Conservation (phyloP, 2,888 invertebrate genomes). For the Drosophila rubida region DNA sequence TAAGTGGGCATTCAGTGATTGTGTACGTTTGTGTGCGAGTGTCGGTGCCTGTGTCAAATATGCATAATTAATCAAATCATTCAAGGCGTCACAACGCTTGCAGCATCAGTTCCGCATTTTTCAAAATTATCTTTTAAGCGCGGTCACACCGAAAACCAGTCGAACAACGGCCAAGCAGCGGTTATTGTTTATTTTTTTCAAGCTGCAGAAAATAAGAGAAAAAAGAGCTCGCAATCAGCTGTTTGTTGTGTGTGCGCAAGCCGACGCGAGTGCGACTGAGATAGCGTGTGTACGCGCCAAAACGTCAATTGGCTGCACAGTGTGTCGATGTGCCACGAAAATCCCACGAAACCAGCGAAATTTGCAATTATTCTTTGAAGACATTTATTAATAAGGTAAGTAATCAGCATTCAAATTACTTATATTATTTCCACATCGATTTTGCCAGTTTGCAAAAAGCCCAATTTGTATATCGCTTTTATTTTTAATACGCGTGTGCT, state of each 20-base stretch:
- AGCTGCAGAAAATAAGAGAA: conserved; percentile 40
- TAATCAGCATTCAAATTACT: conserved; percentile 29
- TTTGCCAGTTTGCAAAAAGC: conserved; percentile 22
- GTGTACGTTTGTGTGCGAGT: conserved; percentile 13
- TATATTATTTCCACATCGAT: background rate
- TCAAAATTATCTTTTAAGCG: conserved; percentile 40
- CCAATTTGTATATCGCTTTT: conserved; percentile 40
- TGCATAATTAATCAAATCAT: conserved; percentile 58
- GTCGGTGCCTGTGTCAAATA: conserved; percentile 18
- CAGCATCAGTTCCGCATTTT: conserved; percentile 52
- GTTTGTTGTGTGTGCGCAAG: conserved; percentile 43
- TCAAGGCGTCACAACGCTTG: conserved; percentile 36
- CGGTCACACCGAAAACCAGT: conserved; percentile 42
- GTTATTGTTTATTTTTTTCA: conserved; percentile 54
- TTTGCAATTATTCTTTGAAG: conserved; percentile 5
- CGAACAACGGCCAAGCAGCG: conserved; percentile 20
- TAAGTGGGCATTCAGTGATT: conserved; percentile 27
- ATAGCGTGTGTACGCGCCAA: conserved; percentile 62
- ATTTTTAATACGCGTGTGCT: conserved; percentile 59
- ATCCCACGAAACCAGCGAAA: conserved; percentile 15
- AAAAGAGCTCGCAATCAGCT: conserved; percentile 59
- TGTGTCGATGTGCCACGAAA: conserved; percentile 26
- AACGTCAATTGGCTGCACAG: conserved; percentile 53
- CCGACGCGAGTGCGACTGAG: conserved; percentile 44
- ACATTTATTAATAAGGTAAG: conserved; percentile 52